Conservation (phyloP, 2,797 vertebrate genomes). For the Muscicapa striata region DNA sequence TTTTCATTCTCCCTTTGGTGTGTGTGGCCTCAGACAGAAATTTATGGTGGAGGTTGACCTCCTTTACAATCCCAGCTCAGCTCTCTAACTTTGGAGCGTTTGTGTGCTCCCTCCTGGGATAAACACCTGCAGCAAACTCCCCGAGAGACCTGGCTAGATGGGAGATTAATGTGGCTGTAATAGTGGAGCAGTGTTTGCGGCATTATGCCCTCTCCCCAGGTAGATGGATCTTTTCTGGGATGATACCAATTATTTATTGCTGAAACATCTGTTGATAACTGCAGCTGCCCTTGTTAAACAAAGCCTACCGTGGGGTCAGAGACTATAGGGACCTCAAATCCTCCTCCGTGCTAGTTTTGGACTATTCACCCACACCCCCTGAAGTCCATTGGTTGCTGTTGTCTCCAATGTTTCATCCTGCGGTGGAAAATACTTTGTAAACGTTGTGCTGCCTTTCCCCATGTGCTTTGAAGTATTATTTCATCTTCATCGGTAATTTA, state of each 20-base stretch:
- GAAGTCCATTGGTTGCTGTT: slow-evolving; percentile 73
- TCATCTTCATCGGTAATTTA: slow-evolving; percentile 80
- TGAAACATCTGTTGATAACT: slow-evolving; percentile 86
- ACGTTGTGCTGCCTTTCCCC: slow-evolving; percentile 70
- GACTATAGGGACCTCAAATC: slow-evolving; percentile 74
- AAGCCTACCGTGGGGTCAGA: slow-evolving; percentile 77
- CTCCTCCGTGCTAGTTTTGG: slow-evolving; percentile 75
- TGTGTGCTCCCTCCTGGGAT: slow-evolving; percentile 70
- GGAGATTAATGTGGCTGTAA: slow-evolving; percentile 81
- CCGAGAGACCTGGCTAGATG: slow-evolving; percentile 79
- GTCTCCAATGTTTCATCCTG: slow-evolving; percentile 70
- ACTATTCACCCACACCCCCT: slow-evolving; percentile 74
- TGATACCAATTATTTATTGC: slow-evolving; percentile 86
- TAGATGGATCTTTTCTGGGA: slow-evolving; percentile 78
- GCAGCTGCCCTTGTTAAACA: slow-evolving; percentile 82
- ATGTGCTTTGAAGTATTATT: slow-evolving; percentile 83
- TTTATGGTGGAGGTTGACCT: slow-evolving; percentile 78
- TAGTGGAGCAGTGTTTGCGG: slow-evolving; percentile 71
- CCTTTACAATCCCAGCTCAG: slow-evolving; percentile 66
- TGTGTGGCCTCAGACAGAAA: slow-evolving; percentile 82
- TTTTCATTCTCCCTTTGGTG: slow-evolving; percentile 58
- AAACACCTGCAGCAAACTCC: slow-evolving; percentile 80
- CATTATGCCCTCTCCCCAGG: slow-evolving; percentile 81
- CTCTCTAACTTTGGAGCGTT: slow-evolving; percentile 66
- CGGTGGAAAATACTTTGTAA: slow-evolving; percentile 77